These are phyloP conservation scores for Chiloscyllium punctatum DNA, from an alignment of 2,797 vertebrate genomes.

Conservation along the genomic window DNA sequence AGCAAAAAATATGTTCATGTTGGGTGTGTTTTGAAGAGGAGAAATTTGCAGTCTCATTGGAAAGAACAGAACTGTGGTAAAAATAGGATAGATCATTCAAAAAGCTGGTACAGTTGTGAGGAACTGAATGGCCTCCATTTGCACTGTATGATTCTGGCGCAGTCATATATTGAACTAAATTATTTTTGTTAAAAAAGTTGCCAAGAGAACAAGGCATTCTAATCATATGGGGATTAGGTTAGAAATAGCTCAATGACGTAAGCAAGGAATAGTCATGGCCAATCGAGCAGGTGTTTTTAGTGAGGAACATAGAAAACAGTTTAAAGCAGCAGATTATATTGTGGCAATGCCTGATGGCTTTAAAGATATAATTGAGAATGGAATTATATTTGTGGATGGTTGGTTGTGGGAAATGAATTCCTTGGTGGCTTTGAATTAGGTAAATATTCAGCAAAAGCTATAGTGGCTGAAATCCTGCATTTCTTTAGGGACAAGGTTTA, in stretches of 20 bases:
- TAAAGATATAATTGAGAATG: conserved; percentile 15
- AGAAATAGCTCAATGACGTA: not conserved
- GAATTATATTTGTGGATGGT: conserved; percentile 33
- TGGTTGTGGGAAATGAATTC: conserved; percentile 23
- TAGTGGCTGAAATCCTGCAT: not conserved
- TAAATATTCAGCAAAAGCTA: not conserved
- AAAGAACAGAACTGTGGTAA: not conserved
- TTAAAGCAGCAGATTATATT: not conserved
- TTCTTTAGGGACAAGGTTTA: not conserved
- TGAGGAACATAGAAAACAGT: not conserved
- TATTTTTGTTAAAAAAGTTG: not conserved
- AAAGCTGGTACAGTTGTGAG: too few species aligned
- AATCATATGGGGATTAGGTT: not conserved
- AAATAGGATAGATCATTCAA: not conserved
- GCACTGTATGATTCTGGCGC: not conserved
- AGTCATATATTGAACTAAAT: not conserved
- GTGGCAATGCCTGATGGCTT: not conserved
- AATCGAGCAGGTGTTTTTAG: not conserved
- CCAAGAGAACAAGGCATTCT: not conserved
- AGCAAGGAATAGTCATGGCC: not conserved
- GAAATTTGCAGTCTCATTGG: not conserved
- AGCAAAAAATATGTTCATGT: not conserved
- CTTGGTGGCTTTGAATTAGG: not conserved
- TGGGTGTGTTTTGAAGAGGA: not conserved
- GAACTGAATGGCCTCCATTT: not conserved